Conservation (phyloP, 2,113 vertebrate species). For the Macquaria ambigua region DNA sequence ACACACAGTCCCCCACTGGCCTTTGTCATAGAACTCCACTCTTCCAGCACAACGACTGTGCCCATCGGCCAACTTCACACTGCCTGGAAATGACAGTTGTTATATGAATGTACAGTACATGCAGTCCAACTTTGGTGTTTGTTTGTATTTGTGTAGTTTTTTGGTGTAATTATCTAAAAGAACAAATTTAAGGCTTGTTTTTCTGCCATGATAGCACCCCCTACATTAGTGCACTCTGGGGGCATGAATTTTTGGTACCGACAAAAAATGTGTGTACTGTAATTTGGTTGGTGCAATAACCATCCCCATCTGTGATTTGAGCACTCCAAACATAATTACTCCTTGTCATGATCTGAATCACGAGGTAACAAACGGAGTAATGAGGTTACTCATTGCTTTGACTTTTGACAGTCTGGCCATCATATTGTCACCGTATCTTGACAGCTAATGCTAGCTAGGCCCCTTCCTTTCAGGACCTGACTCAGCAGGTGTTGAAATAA, state of each 20-base stretch:
- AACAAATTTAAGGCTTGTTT: background rate
- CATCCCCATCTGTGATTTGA: background rate
- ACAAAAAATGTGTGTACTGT: background rate
- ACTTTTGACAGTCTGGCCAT: background rate
- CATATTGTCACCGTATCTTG: background rate
- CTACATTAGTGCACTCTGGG: too few species aligned
- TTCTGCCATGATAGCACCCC: background rate
- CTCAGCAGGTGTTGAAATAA: too few species aligned
- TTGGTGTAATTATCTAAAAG: background rate
- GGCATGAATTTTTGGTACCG: too few species aligned
- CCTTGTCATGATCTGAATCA: background rate
- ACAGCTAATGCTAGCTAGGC: background rate
- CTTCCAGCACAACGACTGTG: constrained; percentile 61
- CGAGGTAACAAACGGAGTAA: background rate
- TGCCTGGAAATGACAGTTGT: constrained; percentile 57
- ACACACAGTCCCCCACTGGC: constrained; percentile 74
- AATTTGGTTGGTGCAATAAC: background rate
- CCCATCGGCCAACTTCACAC: constrained; percentile 63
- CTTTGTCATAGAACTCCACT: constrained; percentile 68
- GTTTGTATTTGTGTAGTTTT: background rate
- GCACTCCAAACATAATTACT: background rate
- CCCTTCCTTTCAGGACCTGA: too few species aligned
- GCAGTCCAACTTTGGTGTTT: background rate
- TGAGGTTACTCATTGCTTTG: background rate
- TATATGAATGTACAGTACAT: background rate